phyloP scores from a whole-genome alignment of 2,888 invertebrate genomes.

The Coecobrya sp. region DNA sequence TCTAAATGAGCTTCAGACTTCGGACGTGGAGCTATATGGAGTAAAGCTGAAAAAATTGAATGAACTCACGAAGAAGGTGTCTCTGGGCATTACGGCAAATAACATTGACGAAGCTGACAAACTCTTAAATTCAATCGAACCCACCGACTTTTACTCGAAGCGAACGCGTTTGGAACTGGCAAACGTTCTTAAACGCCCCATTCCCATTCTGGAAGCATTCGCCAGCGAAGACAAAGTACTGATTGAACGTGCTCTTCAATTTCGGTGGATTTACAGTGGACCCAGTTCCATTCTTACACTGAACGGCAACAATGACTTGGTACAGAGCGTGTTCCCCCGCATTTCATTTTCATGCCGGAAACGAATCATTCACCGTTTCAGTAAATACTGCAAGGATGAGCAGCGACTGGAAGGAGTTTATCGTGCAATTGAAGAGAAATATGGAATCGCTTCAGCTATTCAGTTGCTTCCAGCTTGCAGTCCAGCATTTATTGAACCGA shows the following conservation, averaged over 20 bases:
- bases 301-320: slow-evolving; percentile 76
- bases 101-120: slow-evolving; percentile 69
- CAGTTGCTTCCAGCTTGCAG: slow-evolving; percentile 79
- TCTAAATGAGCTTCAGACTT: slow-evolving; percentile 69
- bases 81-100: slow-evolving; percentile 34
- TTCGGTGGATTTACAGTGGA: slow-evolving; percentile 81
- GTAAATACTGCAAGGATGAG: slow-evolving; percentile 76
- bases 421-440: slow-evolving; percentile 75
- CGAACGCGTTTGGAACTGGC: slow-evolving; percentile 79
- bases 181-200: slow-evolving; percentile 73
- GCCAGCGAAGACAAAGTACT: slow-evolving; percentile 76
- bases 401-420: slow-evolving; percentile 79
- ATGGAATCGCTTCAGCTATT: slow-evolving; percentile 79
- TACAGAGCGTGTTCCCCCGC: slow-evolving; percentile 77
- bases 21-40: slow-evolving; percentile 77
- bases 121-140: slow-evolving; percentile 65
- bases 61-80: slow-evolving; percentile 74
- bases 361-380: slow-evolving; percentile 79
- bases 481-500: slow-evolving; percentile 72
- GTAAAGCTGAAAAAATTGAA: slow-evolving; percentile 78
- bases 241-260: slow-evolving; percentile 79
- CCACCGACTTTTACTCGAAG: slow-evolving; percentile 72
- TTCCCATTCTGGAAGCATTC: slow-evolving; percentile 77
- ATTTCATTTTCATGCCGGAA: slow-evolving; percentile 81
- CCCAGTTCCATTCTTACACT: slow-evolving; percentile 63